These are phyloP conservation scores for Stenopsyche tienmushanensis DNA, from an alignment of 1,140 invertebrate species.

Conservation along the genomic window DNA sequence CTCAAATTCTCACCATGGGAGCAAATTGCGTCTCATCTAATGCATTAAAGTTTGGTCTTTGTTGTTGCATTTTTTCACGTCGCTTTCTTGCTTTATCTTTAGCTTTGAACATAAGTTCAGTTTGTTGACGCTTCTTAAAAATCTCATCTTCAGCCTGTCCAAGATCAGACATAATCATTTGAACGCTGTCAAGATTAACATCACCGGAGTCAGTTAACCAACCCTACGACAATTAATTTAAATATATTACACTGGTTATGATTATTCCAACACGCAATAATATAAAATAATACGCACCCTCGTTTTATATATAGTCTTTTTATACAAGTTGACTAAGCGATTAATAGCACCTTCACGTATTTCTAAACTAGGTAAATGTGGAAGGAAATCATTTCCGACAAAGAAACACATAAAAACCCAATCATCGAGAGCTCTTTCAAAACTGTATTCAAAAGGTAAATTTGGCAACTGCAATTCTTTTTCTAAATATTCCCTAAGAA, in stretches of 20 bases:
- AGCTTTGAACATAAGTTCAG: slow-evolving; percentile 78
- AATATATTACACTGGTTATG: slow-evolving; percentile 5
- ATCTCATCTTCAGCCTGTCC: slow-evolving; percentile 97
- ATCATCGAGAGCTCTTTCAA: slow-evolving; percentile 92
- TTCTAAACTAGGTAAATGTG: slow-evolving; percentile 97
- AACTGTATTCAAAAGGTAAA: slow-evolving; percentile 88
- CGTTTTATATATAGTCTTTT: slow-evolving; percentile 92
- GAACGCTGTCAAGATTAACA: slow-evolving; percentile 89
- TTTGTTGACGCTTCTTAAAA: slow-evolving; percentile 87
- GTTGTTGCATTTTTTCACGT: slow-evolving; percentile 46
- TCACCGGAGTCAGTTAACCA: slow-evolving; percentile 94
- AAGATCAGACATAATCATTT: slow-evolving; percentile 91
- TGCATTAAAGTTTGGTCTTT: slow-evolving; percentile 68
- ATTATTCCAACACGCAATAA: slow-evolving; percentile 4
- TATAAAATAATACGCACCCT: slow-evolving; percentile 57
- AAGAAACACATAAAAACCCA: slow-evolving; percentile 99
- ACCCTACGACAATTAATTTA: slow-evolving; percentile 60
- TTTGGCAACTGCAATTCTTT: slow-evolving; percentile 90
- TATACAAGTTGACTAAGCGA: slow-evolving; percentile 90
- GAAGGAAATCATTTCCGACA: slow-evolving; percentile 99
- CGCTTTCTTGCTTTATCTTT: slow-evolving; percentile 73
- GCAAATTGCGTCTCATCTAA: slow-evolving; percentile 72
- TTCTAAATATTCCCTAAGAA: slow-evolving; percentile 94
- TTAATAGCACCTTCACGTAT: slow-evolving; percentile 98
- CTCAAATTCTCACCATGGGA: slow-evolving; percentile 58